Evolutionary conservation across 2,888 invertebrate genomes (phyloP).

Genomic region (Lapara coniferarum): DNA sequence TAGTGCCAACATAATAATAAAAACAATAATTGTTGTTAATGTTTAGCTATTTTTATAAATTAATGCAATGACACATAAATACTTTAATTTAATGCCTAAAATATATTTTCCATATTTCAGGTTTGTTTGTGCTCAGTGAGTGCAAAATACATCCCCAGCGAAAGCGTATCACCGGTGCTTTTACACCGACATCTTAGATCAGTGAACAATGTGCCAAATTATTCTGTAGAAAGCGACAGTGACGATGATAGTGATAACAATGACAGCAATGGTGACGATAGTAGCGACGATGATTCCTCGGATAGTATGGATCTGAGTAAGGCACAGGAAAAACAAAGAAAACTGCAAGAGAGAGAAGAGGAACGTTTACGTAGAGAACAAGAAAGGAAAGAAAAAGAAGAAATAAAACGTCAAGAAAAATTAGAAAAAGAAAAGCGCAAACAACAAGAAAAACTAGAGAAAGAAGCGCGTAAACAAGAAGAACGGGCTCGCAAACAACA

Average conservation of each 20-base stretch:
- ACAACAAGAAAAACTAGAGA: constrained; percentile 49
- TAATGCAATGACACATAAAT: constrained; percentile 5
- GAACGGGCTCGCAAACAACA: constrained; percentile 41
- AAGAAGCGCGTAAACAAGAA: constrained; percentile 50
- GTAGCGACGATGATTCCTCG: constrained; percentile 32
- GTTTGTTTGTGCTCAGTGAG: constrained; percentile 66
- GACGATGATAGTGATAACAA: constrained; percentile 46
- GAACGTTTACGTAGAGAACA: constrained; percentile 30
- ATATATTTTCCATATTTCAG: constrained; percentile 44
- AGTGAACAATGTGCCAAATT: constrained; percentile 55
- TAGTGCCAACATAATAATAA: too few species aligned
- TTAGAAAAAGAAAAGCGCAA: constrained; percentile 49
- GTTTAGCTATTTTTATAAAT: neutral
- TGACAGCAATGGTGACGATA: constrained; percentile 40
- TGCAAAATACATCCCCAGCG: constrained; percentile 75
- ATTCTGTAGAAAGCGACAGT: constrained; percentile 50
- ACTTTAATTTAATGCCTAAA: constrained; percentile 2
- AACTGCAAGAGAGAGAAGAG: constrained; percentile 33
- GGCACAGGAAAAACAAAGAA: constrained; percentile 33
- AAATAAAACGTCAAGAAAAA: constrained; percentile 28
- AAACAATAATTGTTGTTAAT: neutral
- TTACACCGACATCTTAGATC: constrained; percentile 54
- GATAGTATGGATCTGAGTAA: constrained; percentile 30
- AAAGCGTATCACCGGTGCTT: constrained; percentile 52
- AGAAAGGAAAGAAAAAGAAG: constrained; percentile 38